Percentiles rank a stretch among this genome's conserved stretches.
phyloP scores from a whole-genome alignment of 2,797 vertebrate species.

The Lacerta bilineata region DNA sequence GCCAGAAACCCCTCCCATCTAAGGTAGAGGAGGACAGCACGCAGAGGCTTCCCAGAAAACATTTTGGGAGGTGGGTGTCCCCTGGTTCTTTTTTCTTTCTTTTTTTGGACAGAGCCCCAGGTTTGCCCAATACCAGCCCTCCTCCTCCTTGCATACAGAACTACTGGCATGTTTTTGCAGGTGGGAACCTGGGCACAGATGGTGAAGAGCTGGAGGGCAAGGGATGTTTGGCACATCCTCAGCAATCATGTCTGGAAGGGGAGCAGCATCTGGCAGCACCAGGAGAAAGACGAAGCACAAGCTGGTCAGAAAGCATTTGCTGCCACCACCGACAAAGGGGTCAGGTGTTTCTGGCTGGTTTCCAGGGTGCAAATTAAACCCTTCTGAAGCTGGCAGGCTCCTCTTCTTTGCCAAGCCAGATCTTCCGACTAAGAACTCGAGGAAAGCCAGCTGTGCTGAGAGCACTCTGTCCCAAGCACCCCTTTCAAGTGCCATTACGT shows the following conservation, averaged over 20 bases:
- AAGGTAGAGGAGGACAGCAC: background rate
- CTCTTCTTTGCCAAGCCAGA: background rate
- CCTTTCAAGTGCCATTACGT: background rate
- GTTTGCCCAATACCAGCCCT: background rate
- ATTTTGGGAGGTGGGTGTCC: too few species aligned
- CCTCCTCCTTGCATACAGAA: background rate
- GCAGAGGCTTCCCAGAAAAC: too few species aligned
- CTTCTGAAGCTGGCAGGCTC: background rate
- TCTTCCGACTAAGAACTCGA: background rate
- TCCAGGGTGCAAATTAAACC: background rate
- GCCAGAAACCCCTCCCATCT: too few species aligned
- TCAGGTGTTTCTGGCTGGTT: conserved; percentile 15
- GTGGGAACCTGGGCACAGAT: background rate
- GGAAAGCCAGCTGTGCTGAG: background rate
- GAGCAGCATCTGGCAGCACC: conserved; percentile 1
- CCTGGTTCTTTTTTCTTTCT: too few species aligned
- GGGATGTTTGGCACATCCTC: background rate
- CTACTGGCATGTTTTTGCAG: background rate
- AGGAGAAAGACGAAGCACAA: background rate
- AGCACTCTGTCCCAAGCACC: background rate
- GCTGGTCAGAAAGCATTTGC: background rate
- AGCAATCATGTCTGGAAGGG: background rate
- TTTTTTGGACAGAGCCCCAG: background rate
- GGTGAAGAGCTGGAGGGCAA: background rate
- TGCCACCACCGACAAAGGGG: background rate